Evolutionary conservation across 2,888 invertebrate genomes (phyloP).

Genomic region (Halictus ligatus): DNA sequence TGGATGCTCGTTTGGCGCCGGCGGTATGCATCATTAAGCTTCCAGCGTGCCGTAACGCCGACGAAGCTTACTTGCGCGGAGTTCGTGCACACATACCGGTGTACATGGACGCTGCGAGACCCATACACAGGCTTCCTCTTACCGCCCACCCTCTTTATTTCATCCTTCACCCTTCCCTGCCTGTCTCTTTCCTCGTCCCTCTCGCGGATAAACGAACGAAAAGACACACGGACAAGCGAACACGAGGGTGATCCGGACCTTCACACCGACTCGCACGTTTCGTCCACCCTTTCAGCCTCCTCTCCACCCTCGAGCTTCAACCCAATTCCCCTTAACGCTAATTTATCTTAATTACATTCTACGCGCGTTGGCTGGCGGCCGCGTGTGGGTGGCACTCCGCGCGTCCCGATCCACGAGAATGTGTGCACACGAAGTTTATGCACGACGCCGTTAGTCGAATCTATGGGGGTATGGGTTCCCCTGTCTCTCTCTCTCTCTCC

Average conservation of each 20-base stretch:
- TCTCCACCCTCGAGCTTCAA: conserved; percentile 76
- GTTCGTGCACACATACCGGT: conserved; percentile 34
- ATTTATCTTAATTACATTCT: conserved; percentile 84
- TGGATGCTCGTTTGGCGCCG: conserved; percentile 76
- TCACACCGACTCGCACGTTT: conserved; percentile 56
- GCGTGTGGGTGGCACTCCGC: conserved; percentile 42
- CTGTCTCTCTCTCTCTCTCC: neutral
- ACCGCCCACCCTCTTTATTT: conserved; percentile 57
- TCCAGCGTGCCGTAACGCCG: conserved; percentile 73
- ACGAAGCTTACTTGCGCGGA: conserved; percentile 73
- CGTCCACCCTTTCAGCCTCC: conserved; percentile 68
- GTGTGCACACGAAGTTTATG: conserved; percentile 25
- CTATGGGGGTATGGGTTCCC: neutral
- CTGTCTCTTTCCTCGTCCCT: conserved; percentile 55
- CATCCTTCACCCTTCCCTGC: conserved; percentile 36
- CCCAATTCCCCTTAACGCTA: conserved; percentile 83
- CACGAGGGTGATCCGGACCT: conserved; percentile 17
- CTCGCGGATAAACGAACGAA: conserved; percentile 33
- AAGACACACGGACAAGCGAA: conserved; percentile 30
- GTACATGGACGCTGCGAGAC: neutral
- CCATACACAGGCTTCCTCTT: conserved; percentile 38
- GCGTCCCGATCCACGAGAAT: conserved; percentile 25
- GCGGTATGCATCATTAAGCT: conserved; percentile 77
- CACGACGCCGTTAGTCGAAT: conserved; percentile 9
- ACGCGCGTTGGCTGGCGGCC: conserved; percentile 78